phyloP scores from a whole-genome alignment of 2,113 vertebrate genomes.

The Illadopsis cleaveri region DNA sequence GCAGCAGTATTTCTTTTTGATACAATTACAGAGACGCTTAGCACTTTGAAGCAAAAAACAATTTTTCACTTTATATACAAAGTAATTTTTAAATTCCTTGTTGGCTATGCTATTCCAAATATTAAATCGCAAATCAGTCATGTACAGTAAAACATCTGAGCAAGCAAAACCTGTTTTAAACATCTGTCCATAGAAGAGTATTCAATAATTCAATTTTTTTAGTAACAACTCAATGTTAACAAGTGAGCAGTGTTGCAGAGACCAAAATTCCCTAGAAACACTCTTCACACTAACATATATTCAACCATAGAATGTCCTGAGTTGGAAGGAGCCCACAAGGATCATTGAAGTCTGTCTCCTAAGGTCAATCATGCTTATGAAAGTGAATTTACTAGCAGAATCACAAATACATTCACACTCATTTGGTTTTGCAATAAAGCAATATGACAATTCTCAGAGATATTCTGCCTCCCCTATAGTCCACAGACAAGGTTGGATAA shows the following conservation, averaged over 20 bases:
- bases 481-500: not conserved
- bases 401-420: not conserved
- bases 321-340: not conserved
- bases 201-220: not conserved
- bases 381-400: not conserved
- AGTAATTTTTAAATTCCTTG: slow-evolving; percentile 8
- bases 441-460: not conserved
- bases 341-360: not conserved
- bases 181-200: not conserved
- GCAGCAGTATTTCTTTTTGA: not conserved
- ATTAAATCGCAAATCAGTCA: not conserved
- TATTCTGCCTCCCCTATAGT: not conserved
- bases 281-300: not conserved
- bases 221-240: not conserved
- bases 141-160: not conserved
- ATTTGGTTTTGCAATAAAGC: not conserved
- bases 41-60: not conserved
- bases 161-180: not conserved
- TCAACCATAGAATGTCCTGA: not conserved
- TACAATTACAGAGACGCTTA: not conserved
- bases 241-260: not conserved
- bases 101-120: not conserved
- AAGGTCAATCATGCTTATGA: not conserved
- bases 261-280: not conserved
- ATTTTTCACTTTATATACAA: not conserved